Percentiles rank a stretch among this genome's conserved stretches.
These are phyloP conservation scores for Octodon degus DNA, from an alignment of 2,113 vertebrate genomes.

Conservation along the genomic window DNA sequence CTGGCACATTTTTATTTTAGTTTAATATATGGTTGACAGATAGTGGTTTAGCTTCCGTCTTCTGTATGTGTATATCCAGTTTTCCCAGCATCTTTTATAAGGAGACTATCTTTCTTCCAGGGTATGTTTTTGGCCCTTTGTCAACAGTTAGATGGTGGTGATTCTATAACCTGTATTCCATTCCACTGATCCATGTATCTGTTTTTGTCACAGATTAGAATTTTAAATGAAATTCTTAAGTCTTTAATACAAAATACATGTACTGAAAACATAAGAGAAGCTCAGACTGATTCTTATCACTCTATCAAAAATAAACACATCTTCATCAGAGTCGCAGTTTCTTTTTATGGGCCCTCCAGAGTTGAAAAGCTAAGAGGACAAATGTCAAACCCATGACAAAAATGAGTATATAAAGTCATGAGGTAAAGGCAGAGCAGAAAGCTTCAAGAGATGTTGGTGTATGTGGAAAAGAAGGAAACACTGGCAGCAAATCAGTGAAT, in stretches of 20 bases:
- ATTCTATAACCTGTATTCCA: neutral
- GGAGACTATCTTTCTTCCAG: neutral
- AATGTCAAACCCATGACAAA: neutral
- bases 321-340: neutral
- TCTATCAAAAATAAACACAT: neutral
- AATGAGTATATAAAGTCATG: neutral
- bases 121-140: neutral
- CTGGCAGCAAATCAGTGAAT: neutral
- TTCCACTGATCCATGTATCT: neutral
- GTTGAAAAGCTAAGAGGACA: neutral
- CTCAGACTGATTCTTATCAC: neutral
- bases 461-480: neutral
- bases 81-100: neutral
- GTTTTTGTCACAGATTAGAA: neutral
- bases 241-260: neutral
- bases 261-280: constrained; percentile 24
- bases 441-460: neutral
- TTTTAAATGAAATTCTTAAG: constrained; percentile 36
- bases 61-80: neutral
- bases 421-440: neutral
- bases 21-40: neutral
- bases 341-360: neutral
- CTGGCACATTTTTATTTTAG: neutral
- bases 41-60: neutral
- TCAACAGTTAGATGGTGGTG: neutral